These are phyloP conservation scores for Danio jaintianensis DNA, from an alignment of 2,797 vertebrate genomes.

Conservation along the genomic window DNA sequence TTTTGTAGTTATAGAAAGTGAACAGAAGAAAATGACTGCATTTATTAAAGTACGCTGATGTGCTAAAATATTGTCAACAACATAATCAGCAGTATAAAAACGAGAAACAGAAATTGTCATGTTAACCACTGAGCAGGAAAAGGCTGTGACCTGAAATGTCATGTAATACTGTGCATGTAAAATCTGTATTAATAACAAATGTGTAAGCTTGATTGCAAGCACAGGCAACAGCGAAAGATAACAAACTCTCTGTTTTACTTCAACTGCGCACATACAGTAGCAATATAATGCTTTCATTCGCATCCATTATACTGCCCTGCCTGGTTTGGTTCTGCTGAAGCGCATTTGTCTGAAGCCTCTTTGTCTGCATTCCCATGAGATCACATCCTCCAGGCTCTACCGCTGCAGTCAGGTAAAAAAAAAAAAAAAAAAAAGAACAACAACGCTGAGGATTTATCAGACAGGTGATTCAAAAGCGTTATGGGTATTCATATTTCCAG, in stretches of 20 bases:
- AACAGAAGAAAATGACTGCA: not conserved
- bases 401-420: slow-evolving; percentile 50
- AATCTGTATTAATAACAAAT: not conserved
- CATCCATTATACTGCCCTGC: slow-evolving; percentile 36
- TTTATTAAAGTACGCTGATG: not conserved
- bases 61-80: not conserved
- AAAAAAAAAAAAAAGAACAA: not conserved
- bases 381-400: slow-evolving; percentile 42
- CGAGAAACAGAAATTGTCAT: not conserved
- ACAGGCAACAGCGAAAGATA: not conserved
- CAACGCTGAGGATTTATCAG: slow-evolving; percentile 52
- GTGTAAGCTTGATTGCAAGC: not conserved
- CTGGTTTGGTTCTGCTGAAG: slow-evolving; percentile 48
- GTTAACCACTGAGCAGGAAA: not conserved
- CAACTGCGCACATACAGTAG: slow-evolving; percentile 22
- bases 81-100: not conserved
- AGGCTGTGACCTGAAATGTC: not conserved
- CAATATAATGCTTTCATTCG: slow-evolving; percentile 49
- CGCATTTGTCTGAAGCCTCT: slow-evolving; percentile 43
- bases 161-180: not conserved
- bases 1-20: not conserved
- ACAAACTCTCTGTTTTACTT: slow-evolving; percentile 10
- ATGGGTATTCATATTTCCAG: slow-evolving; percentile 60
- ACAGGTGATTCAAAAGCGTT: slow-evolving; percentile 56
- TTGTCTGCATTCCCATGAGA: slow-evolving; percentile 54